Evolutionary conservation across 2,113 vertebrate species (phyloP).

Genomic region (Cygnus atratus): DNA sequence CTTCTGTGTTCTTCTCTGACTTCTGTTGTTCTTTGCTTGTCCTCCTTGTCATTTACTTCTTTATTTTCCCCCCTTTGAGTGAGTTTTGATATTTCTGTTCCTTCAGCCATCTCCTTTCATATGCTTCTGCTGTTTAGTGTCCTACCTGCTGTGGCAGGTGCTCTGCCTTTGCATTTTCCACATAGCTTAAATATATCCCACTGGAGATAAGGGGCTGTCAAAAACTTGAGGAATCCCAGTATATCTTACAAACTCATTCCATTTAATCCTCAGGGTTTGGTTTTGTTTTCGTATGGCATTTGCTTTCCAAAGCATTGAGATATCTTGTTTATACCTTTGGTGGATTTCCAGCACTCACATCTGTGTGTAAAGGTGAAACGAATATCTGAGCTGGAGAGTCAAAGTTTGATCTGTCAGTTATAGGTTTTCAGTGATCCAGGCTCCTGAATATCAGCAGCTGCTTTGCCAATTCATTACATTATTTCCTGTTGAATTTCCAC

Average conservation of each 20-base stretch:
- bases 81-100: background rate
- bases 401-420: background rate
- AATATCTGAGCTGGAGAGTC: background rate
- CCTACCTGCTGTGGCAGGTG: slow-evolving; percentile 15
- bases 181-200: background rate
- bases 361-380: slow-evolving; percentile 25
- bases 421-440: background rate
- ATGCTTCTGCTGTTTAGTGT: background rate
- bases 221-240: slow-evolving; percentile 12
- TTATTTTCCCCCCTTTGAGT: background rate
- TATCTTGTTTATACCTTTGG: slow-evolving; percentile 16
- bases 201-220: background rate
- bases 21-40: background rate
- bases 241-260: background rate
- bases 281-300: background rate
- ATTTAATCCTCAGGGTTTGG: background rate
- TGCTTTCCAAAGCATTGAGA: background rate
- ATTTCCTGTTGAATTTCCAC: background rate
- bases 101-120: background rate
- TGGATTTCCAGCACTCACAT: slow-evolving; percentile 20
- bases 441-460: background rate
- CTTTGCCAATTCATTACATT: background rate
- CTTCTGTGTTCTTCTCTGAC: background rate
- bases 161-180: background rate
- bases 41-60: background rate